Evolutionary conservation across 2,113 vertebrate genomes (phyloP).

Genomic region (Rhabdomys dilectus): DNA sequence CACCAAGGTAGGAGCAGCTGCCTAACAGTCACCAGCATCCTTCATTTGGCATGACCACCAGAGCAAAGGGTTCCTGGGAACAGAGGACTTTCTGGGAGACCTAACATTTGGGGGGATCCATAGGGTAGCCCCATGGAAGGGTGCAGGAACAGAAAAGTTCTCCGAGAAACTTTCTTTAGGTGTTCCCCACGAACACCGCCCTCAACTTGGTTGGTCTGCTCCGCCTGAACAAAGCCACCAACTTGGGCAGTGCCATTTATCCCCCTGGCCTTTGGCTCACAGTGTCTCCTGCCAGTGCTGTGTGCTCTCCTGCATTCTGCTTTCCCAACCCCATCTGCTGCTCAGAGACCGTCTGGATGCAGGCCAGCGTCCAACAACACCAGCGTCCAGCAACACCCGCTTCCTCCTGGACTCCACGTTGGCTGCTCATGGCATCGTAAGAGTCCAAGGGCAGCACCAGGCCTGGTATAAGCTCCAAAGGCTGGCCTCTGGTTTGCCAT

Average conservation of each 20-base stretch:
- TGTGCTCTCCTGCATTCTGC: neutral
- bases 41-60: neutral
- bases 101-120: neutral
- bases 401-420: neutral
- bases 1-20: neutral
- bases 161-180: neutral
- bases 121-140: too few species aligned
- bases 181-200: neutral
- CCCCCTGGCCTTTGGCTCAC: neutral
- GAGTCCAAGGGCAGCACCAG: rapidly evolving
- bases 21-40: too few species aligned
- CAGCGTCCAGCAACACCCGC: neutral
- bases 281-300: too few species aligned
- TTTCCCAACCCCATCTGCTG: neutral
- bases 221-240: neutral
- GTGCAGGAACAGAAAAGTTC: neutral
- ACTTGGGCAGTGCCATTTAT: neutral
- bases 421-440: too few species aligned
- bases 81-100: neutral
- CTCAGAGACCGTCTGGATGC: neutral
- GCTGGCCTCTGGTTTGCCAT: neutral
- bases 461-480: neutral
- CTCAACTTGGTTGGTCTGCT: neutral
- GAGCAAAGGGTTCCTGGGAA: neutral
- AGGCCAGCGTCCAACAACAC: neutral